These are phyloP conservation scores for Xestobium rufovillosum DNA, from an alignment of 2,888 invertebrate genomes.

Conservation along the genomic window DNA sequence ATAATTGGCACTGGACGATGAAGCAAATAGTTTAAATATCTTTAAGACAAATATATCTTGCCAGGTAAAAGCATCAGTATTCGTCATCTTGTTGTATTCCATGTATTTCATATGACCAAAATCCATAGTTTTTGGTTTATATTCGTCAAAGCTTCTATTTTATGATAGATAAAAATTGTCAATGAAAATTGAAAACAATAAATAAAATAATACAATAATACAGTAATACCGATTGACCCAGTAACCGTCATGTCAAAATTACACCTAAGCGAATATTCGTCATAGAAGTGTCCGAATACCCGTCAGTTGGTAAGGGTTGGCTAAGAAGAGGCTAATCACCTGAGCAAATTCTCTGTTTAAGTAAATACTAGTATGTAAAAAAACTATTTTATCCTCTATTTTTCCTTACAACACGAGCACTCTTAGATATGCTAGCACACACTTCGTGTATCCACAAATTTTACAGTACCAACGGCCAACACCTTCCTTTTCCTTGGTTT, in stretches of 20 bases:
- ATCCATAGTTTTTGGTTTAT: not conserved
- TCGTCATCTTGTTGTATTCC: not conserved
- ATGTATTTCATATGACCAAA: not conserved
- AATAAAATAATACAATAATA: slow-evolving; percentile 1
- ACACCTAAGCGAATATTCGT: not conserved
- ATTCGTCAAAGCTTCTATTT: slow-evolving; percentile 1
- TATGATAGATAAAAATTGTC: not conserved
- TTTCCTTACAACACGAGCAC: slow-evolving; percentile 1
- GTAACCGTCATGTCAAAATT: slow-evolving; percentile 1
- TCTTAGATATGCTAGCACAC: slow-evolving; percentile 2
- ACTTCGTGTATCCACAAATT: slow-evolving; percentile 2
- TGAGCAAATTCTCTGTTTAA: too few species aligned
- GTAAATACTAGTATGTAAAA: too few species aligned
- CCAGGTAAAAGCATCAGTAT: slow-evolving; percentile 1
- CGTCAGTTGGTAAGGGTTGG: too few species aligned
- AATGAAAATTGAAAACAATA: not conserved
- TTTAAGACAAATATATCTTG: too few species aligned
- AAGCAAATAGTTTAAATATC: too few species aligned
- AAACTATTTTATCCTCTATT: not conserved
- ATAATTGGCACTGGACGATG: too few species aligned
- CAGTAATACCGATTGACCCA: not conserved
- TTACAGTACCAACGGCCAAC: not conserved
- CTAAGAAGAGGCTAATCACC: too few species aligned
- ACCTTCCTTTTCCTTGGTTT: not conserved
- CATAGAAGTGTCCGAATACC: not conserved